Evolutionary conservation across 2,113 vertebrate genomes (phyloP), one percentile per base, ranked within the genome.

Genomic region (Zapus hudsonius): DNA sequence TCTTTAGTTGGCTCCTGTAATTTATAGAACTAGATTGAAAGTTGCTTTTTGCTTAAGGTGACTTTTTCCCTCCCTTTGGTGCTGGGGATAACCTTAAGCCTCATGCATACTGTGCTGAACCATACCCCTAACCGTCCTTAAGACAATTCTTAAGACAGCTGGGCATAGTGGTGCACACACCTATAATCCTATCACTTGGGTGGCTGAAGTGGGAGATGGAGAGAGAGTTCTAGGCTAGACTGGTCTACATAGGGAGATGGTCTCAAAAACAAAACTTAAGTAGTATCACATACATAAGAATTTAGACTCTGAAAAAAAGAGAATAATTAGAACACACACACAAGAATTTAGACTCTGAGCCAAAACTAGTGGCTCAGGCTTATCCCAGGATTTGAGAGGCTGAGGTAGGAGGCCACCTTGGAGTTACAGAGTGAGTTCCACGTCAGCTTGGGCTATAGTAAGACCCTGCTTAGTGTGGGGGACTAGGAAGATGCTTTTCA

Each of bases 1-100:
- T 89, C 86, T 94, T 92, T 85, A 83, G 80, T 95, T 92, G 42
- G 11, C 80, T 93, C 89, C 91, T 95, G 8, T 89, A 94, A 96
- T 57, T 95, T 95, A 93, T 78, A 84, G 92, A 95, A 95, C 92
- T 70, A 94, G 84, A 79, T 92, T 75, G 15, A 42, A 91, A 44
- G 55, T 81, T 92, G 42, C 33, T 73, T 91, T 80, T 90, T 66
- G 66, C 19, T 23, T 72, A 84, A 67, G 25, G 44, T 59, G 31
- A 5, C 67, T 78, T 63, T 84, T 73, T 16, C 10, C 7, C 10
- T 7, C 10, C 61, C 63, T 57, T 11, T 83, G 15, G 20, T 72
- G 29, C 52, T 72, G 52, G 67, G 31, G 47, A 61, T 86, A 73
- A 73, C 52, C 52, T 52, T 33, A 8, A 11, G 52, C 84, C 33